Evolutionary conservation across 2,797 vertebrate species (phyloP), one percentile per base, ranked within the genome.

Genomic region (Tragopan temminckii): DNA sequence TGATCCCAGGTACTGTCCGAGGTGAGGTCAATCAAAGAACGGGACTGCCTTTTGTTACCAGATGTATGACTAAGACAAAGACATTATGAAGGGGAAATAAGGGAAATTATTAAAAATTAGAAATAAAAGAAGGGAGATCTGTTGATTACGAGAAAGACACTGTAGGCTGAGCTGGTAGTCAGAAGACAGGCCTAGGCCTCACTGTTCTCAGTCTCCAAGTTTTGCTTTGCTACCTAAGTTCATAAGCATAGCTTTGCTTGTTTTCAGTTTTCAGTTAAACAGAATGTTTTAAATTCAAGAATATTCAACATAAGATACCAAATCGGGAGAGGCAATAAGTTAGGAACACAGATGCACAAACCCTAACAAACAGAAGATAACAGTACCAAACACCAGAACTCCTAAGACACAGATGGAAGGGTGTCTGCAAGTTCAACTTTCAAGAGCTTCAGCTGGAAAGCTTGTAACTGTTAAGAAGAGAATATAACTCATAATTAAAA

Each of bases 11-110:
- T 46, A 45, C 42, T 59, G 85, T 97, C 89, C 33, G 68, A 97
- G 40, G 94, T 97, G 75, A 98, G 94, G 86, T 96, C 97, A 85
- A 93, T 96, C 94, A 97, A 80, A 85, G 97, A 98, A 80, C 90
- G 97, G 80, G 97, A 98, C 78, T 93, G 97, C 75, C 97, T 98
- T 72, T 95, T 95, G 93, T 93, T 96, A 84, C 78, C 94, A 91
- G 74, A 90, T 94, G 98, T 98, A 38, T 4, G 43, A 76, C 90
- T 80, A 90, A 79, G 91, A 92, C 70, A 94, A 85, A 93, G 62
- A 94, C 77, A 93, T 91, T 75, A 74, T 55, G 46, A 92, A 91
- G 69, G 71, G 48, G 63, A 92, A 90, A 93, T 45, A 89, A 90
- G 53, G 40, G 69, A 88, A 71, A 85, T 89, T 33, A 55, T 90